Percentiles rank a stretch among this genome's conserved stretches.
Evolutionary conservation across 2,797 vertebrate species (phyloP).

Genomic region (Graptemys geographica): DNA sequence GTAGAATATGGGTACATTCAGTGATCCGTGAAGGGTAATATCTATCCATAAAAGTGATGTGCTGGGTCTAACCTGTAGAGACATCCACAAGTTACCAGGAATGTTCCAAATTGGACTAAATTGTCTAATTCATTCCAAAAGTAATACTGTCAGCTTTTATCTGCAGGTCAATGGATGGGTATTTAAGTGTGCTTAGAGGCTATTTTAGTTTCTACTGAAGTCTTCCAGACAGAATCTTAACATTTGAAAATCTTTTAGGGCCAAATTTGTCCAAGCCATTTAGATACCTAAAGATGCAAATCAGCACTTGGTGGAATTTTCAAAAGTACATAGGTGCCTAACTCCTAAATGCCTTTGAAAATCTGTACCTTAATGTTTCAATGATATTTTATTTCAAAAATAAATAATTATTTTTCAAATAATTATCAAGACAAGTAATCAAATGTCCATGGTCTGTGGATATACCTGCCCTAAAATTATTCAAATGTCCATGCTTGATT

Average conservation of each 20-base stretch:
- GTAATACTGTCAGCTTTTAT: conserved; percentile 20
- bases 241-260: background rate
- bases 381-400: background rate
- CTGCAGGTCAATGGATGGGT: background rate
- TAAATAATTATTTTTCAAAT: background rate
- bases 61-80: background rate
- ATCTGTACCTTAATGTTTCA: background rate
- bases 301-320: background rate
- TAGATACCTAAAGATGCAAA: background rate
- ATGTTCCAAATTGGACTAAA: conserved; percentile 31
- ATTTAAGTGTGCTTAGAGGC: background rate
- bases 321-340: background rate
- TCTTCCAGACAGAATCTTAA: background rate
- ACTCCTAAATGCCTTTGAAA: background rate
- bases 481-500: background rate
- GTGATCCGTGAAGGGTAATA: conserved; percentile 68
- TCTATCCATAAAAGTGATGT: conserved; percentile 32
- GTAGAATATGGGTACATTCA: conserved; percentile 42
- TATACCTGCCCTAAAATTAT: background rate
- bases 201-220: background rate
- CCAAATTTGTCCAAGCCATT: background rate
- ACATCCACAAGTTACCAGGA: background rate
- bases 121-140: conserved; percentile 1
- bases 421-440: background rate
- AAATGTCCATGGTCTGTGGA: background rate